Conservation (phyloP, 2,113 vertebrate species). For the Cygnus atratus region DNA sequence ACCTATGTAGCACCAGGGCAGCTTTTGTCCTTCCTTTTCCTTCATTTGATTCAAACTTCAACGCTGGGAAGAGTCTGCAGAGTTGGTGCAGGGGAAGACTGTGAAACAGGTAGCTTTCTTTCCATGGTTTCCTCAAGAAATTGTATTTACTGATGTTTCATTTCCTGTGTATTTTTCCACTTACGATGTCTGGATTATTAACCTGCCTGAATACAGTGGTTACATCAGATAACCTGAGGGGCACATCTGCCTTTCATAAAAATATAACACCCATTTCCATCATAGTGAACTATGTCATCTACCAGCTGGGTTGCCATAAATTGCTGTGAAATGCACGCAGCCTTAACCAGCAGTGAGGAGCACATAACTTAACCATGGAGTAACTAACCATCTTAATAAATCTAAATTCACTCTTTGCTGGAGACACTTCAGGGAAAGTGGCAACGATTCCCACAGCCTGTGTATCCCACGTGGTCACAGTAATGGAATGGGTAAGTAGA, state of each 20-base stretch:
- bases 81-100: not conserved
- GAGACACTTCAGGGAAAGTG: not conserved
- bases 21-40: not conserved
- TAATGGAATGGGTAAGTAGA: slow-evolving; percentile 6
- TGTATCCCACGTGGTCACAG: not conserved
- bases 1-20: not conserved
- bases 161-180: slow-evolving; percentile 30
- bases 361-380: not conserved
- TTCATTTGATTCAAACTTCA: not conserved
- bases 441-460: not conserved
- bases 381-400: slow-evolving; percentile 39
- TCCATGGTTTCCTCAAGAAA: slow-evolving; percentile 33
- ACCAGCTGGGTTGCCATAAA: slow-evolving; percentile 32
- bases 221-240: slow-evolving; percentile 40
- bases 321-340: slow-evolving; percentile 30
- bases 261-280: slow-evolving; percentile 1
- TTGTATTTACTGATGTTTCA: slow-evolving; percentile 10
- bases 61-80: not conserved
- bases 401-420: not conserved
- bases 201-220: not conserved
- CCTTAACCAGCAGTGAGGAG: slow-evolving; percentile 3
- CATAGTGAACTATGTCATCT: not conserved
- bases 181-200: slow-evolving; percentile 27
- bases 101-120: not conserved
- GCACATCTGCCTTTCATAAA: slow-evolving; percentile 31